Base-by-base conservation (phyloP, 2,797 vertebrate genomes). In the Rousettus madagascariensis region DNA sequence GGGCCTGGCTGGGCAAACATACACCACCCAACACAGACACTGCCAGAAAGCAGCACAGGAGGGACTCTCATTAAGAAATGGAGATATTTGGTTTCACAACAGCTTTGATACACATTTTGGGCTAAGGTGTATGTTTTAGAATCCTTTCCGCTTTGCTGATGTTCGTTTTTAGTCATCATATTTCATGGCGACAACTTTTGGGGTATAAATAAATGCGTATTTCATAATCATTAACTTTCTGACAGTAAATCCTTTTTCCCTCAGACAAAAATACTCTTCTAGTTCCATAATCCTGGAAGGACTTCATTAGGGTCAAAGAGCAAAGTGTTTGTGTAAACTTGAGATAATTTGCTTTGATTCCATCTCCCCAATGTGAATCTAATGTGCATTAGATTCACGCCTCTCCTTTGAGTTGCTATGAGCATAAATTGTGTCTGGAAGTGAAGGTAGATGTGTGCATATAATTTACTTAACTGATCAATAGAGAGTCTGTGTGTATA, bases 191-290 rank as follows among this genome's bases (percentile, higher is more conserved):
- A 85, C 33, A 95, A 94, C 24, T 46, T 91, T 79, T 80, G 91
- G 16, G 71, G 41, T 78, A 91, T 66, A 90, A 87, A 78, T 41
- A 92, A 91, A 77, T 77, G 65, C 8, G 24, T 65, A 78, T 82
- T 89, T 94, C 72, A 77, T 83, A 49, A 63, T 89, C 57, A 91
- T 92, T 95, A 89, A 66, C 63, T 91, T 97, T 95, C 86, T 96
- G 93, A 96, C 13, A 78, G 41, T 72, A 86, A 94, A 79, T 17
- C 30, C 30, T 19, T 94, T 91, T 82, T 28, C 51, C 53, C 30
- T 61, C 78, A 63, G 8, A 57, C 46, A 91, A 87, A 94, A 91
- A 41, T 49, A 46, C 12, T 77, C 20, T 46, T 79, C 66, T 38
- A 30, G 11, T 65, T 80, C 59, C 33, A 57, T 43, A 87, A 68